Percentiles rank a stretch among this genome's conserved stretches.
Conservation (phyloP, 1,140 invertebrate species). For the Brachionus manjavacas region DNA sequence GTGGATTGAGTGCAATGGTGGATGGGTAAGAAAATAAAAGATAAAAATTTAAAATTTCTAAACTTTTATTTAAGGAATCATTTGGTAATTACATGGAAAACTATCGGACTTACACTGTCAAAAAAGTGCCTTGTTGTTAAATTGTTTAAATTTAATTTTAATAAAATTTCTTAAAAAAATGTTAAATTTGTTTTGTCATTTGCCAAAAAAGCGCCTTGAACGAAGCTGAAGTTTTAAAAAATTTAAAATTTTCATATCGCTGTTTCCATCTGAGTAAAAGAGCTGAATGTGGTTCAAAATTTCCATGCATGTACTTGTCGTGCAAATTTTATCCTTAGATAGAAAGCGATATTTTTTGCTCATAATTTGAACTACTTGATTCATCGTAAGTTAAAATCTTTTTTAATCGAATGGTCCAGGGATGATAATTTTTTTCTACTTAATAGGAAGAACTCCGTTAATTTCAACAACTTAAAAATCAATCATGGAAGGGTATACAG, state of each 20-base stretch:
- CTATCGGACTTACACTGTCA: neutral
- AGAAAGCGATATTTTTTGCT: neutral
- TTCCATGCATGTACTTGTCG: neutral
- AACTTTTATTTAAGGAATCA: constrained; percentile 1
- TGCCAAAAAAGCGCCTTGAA: neutral
- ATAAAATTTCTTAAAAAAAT: neutral
- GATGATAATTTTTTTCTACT: neutral
- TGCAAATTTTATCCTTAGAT: neutral
- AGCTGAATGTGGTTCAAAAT: neutral
- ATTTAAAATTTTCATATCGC: neutral
- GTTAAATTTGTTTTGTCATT: neutral
- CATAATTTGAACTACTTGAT: constrained; percentile 22
- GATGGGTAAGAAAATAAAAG: neutral
- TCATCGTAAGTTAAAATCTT: constrained; percentile 42
- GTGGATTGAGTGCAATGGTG: constrained; percentile 33
- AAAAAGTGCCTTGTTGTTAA: constrained; percentile 28
- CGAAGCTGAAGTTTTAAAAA: neutral
- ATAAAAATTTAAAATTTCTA: neutral
- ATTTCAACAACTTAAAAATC: neutral
- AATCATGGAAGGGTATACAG: constrained; percentile 29
- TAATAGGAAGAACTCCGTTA: constrained; percentile 41
- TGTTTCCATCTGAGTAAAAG: neutral
- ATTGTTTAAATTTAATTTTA: neutral
- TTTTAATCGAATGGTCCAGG: neutral
- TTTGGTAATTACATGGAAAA: constrained; percentile 9